These are phyloP conservation scores for Mohoua ochrocephala DNA, from an alignment of 2,113 vertebrate species.

Conservation along the genomic window DNA sequence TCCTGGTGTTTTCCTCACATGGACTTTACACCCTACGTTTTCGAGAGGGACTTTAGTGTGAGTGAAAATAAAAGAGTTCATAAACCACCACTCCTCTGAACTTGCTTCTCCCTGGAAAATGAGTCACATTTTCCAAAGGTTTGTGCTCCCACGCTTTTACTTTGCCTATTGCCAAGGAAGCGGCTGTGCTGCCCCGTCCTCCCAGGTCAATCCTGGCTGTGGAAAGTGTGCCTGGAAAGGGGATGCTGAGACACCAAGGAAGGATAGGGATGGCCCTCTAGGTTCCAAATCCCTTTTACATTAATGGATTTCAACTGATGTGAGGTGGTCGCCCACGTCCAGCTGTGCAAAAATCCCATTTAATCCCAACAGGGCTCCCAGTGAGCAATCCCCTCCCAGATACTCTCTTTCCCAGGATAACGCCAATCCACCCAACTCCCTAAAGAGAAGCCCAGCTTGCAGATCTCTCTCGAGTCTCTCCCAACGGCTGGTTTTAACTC, in stretches of 20 bases:
- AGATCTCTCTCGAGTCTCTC: neutral
- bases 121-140: neutral
- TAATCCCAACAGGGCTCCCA: neutral
- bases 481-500: neutral
- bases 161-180: neutral
- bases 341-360: neutral
- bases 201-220: neutral
- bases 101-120: neutral
- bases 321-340: neutral
- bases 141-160: neutral
- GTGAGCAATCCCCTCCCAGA: neutral
- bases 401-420: neutral
- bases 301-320: neutral
- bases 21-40: neutral
- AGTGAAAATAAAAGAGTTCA: slow-evolving; percentile 20
- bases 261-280: neutral
- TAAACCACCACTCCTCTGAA: neutral
- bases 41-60: slow-evolving; percentile 7
- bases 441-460: neutral
- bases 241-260: neutral
- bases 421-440: neutral
- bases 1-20: neutral
- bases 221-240: neutral
- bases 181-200: neutral
- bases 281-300: neutral